Evolutionary conservation across 2,797 vertebrate species (phyloP).

Genomic region (Tolypeutes matacus): DNA sequence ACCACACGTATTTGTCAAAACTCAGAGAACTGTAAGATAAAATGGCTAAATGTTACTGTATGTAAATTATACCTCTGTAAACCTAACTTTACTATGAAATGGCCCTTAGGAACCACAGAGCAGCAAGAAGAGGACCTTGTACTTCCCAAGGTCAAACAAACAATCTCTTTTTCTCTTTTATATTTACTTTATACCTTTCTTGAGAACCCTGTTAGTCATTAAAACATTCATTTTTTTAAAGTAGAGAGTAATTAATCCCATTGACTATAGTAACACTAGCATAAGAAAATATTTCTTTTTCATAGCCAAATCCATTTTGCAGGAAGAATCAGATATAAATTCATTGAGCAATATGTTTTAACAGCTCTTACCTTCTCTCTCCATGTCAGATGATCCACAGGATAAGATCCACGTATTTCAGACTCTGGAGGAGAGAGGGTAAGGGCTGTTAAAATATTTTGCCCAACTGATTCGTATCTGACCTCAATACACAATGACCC

Average conservation of each 20-base stretch:
- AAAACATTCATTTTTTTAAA: slow-evolving; percentile 50
- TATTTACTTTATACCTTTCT: slow-evolving; percentile 21
- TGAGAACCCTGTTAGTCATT: not conserved
- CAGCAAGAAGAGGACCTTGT: not conserved
- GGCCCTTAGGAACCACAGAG: not conserved
- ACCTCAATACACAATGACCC: not conserved
- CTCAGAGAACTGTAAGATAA: not conserved
- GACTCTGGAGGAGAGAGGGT: not conserved
- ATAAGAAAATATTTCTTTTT: slow-evolving; percentile 11
- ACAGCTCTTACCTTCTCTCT: not conserved
- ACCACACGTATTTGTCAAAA: not conserved
- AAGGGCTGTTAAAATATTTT: not conserved
- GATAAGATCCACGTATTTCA: not conserved
- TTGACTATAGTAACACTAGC: slow-evolving; percentile 1
- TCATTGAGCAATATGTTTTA: not conserved
- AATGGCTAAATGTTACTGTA: not conserved
- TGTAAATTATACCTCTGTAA: not conserved
- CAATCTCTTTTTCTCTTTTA: slow-evolving; percentile 3
- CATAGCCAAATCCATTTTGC: slow-evolving; percentile 19
- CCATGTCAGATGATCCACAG: not conserved
- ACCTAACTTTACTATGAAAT: slow-evolving; percentile 22
- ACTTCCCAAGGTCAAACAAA: slow-evolving; percentile 30
- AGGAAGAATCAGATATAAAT: slow-evolving; percentile 51
- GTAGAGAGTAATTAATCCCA: not conserved
- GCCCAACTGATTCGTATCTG: not conserved